phyloP scores from a whole-genome alignment of 2,888 invertebrate species.

The Conchocele bisecta region DNA sequence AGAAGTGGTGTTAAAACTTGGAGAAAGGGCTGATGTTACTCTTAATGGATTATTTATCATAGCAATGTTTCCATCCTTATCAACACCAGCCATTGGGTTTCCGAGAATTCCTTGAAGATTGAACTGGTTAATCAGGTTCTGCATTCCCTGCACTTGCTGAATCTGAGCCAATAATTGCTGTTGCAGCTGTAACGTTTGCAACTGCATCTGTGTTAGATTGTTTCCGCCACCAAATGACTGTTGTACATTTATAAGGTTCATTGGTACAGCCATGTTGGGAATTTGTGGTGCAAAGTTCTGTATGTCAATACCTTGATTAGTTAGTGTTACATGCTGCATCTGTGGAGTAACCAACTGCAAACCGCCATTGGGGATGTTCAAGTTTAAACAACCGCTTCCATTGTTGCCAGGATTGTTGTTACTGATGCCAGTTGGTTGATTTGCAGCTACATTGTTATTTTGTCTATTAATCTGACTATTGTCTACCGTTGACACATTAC shows the following conservation, averaged over 20 bases:
- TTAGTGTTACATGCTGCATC: slow-evolving; percentile 24
- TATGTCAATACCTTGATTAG: slow-evolving; percentile 27
- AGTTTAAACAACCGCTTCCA: too few relatives aligned
- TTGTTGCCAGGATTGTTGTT: too few relatives aligned
- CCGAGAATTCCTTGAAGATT: slow-evolving; percentile 58
- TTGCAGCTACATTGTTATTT: too few relatives aligned
- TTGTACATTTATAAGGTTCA: slow-evolving; percentile 67
- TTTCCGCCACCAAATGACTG: slow-evolving; percentile 65
- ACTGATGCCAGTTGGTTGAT: too few relatives aligned
- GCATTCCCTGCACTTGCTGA: slow-evolving; percentile 76
- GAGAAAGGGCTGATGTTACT: background rate
- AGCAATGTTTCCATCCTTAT: background rate
- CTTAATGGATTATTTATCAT: background rate
- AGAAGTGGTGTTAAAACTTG: background rate
- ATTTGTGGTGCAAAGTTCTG: slow-evolving; percentile 23
- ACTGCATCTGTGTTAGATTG: slow-evolving; percentile 70
- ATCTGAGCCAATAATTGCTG: slow-evolving; percentile 73
- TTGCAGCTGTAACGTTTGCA: slow-evolving; percentile 72
- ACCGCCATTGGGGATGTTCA: too few relatives aligned
- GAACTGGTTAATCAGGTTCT: slow-evolving; percentile 68
- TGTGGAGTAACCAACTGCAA: too few relatives aligned
- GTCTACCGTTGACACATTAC: background rate
- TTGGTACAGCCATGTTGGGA: slow-evolving; percentile 24
- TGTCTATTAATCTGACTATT: background rate
- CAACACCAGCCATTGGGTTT: background rate